Base-by-base conservation (phyloP, 2,113 vertebrate species). In the Argyrosomus japonicus region DNA sequence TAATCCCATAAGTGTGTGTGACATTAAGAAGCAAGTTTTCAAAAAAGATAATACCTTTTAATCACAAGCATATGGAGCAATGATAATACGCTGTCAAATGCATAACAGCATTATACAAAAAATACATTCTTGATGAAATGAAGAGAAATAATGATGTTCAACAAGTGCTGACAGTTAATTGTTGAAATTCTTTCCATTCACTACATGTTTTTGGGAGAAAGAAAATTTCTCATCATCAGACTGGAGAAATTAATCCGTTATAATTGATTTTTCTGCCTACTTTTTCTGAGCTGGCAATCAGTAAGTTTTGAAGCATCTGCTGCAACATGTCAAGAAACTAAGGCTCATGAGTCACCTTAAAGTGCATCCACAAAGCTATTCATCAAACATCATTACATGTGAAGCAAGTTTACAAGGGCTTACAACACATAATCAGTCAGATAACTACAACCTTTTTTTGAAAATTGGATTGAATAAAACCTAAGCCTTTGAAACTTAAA, bases 291-390 rank as follows among this genome's bases (percentile, higher is more conserved):
- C n/a, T 87, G 77, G 32, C 60, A 88, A 13, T 73, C 15, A 58
- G 17, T 75, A 40, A 60, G 56, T 78, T 86, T 43, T n/a, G n/a
- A 85, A 65, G 27, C 27, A 70, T 86, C 50, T 86, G 87, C 68
- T 79, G 53, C 51, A 82, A 92, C 89, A 82, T 82, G 88, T 87
- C 73, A 81, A 54, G 29, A 76, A 53, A 78, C 70, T 57, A 72
- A 75, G 6, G 64, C 69, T 72, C 58, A 54, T 86, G 80, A 81
- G 45, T 90, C 75, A 91, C 36, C 17, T 48, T 14, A 65, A 62
- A 61, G 23, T 68, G 18, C 51, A 58, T 25, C 21, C 32, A 60
- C 21, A 58, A 72, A 68, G 50, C 60, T 53, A 17, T 71, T 76
- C 19, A 6, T 40, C 78, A 58, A 69, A 61, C 14, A 83, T 77